Base-by-base conservation (phyloP, 2,888 invertebrate species). In the Aleiodes testaceus region DNA sequence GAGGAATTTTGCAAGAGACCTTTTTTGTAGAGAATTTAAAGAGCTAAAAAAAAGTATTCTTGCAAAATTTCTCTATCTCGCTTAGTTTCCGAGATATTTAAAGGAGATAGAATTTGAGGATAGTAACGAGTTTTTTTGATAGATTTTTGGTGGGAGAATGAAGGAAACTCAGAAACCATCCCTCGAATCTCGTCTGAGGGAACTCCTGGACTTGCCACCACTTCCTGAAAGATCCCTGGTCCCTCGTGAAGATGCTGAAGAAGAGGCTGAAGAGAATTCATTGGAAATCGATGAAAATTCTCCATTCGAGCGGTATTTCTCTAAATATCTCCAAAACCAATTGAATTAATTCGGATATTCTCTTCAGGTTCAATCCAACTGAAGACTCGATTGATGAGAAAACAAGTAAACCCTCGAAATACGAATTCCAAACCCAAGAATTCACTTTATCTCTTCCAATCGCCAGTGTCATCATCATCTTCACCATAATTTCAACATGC, bases 401-500 rank as follows among this genome's bases (percentile, higher is more conserved):
- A 53, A 63, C 6, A 52, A 45, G 52, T 14, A 36, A 64, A 20
- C 55, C 16, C 53, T 20, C 50, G 20, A 52, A 49, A 59, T 22
- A 55, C 14, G 53, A 44, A 49, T 70, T 70, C 9, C 20, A 18
- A 26, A 26, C n/a, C 65, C 49, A 73, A 9, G 30, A 50, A 30
- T 59, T 76, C 18, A 71, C 68, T 18, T 45, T 78, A 7, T 74
- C 72, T 1, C 50, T 77, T 11, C 72, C 76, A 7, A 63, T 73
- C 11, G 70, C 78, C 1, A 59, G 75, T 44, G 52, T 74, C 6
- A 66, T 75, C 6, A 64, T 81, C 2, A 75, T 69, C 16, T 70
- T 65, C 36, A 74, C 77, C 22, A 53, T 79, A 30, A 45, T 77
- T 3, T 11, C 76, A 5, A 75, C 75, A 16, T 80, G 81, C 52